Base-by-base conservation (phyloP, 2,113 vertebrate genomes). In the Hemicordylus capensis region DNA sequence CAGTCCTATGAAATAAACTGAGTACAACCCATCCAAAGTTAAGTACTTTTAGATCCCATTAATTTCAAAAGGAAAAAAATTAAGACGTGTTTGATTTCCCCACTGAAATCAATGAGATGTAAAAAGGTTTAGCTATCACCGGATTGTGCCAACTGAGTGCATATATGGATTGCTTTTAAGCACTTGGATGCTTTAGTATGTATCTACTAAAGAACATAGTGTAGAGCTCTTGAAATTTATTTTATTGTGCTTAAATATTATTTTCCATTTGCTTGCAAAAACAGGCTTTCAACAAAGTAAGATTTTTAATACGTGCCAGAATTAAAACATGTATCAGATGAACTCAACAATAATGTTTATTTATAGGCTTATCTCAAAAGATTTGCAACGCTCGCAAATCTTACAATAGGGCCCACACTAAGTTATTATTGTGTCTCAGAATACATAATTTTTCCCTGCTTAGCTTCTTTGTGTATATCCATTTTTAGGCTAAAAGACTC, bases 251-350 rank as follows among this genome's bases (percentile, higher is more conserved):
- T 69, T 88, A 89, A 93, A 89, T 34, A 28, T 87, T 80, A 87
- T 44, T 91, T 90, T 63, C 85, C 67, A 28, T 88, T 92, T 94
- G 89, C 87, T 83, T 74, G 26, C 75, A 85, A 64, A 76, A 82
- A 39, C 91, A 48, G 82, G 84, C 72, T 85, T 86, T 88, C 61
- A 51, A 64, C 42, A 64, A 84, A 77, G 80, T 86, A 76, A 15
- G 61, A 42, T 46, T n/a, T 83, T 78, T 93, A 76, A 73, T 88
- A 87, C 56, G 39, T 87, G 69, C 56, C 76, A 37, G 20, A 80
- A n/a, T 80, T 92, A 84, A 93, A 93, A 92, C 93, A 93, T 90
- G 83, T 89, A 90, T 88, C 91, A 82, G 46, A 77, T 89, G 81
- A 92, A 86, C 86, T 77, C 59, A 73, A 82, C 59, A 77, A 63